Base-by-base conservation (phyloP, 2,797 vertebrate genomes). In the Ciconia nigra region DNA sequence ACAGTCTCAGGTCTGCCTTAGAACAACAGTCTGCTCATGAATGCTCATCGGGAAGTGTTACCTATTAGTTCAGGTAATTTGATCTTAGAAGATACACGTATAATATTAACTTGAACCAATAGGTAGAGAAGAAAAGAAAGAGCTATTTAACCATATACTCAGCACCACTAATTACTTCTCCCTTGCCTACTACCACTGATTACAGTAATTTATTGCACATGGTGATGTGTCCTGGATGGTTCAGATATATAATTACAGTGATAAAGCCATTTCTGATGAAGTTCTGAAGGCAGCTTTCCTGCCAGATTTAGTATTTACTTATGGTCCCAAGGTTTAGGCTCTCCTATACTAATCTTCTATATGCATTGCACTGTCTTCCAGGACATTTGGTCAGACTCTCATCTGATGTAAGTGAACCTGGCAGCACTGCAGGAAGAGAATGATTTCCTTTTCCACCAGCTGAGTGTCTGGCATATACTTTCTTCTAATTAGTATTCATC, bases 401-500 rank as follows among this genome's bases (percentile, higher is more conserved):
- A 0, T 47, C 46, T 91, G 89, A 94, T 94, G 39, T 37, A 65
- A 94, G 82, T 33, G 86, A 94, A 85, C 49, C 79, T 93, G 87
- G 87, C 93, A 96, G 90, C 90, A 47, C 84, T 81, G 87, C 28
- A 0, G 94, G 72, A 94, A 81, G 82, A 59, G 78, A 90, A 80
- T 52, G 3, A 91, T 87, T 87, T 92, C 83, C 93, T 93, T 88
- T 87, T 78, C 78, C 69, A 87, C 77, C 35, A 6, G 67, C 81
- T 92, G 78, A 95, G 84, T 74, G 87, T 78, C 92, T 96, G 94
- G 94, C 92, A 94, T 81, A 47, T 83, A 47, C 52, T 92, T 97
- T 74, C 71, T 92, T 54, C 74, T 91, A 83, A 93, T 94, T 89
- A 94, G 71, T 52, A 87, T 94, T 92, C 89, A 78, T 95, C 93